Conservation (phyloP, 2,113 vertebrate species). For the Hypanus sabinus region DNA sequence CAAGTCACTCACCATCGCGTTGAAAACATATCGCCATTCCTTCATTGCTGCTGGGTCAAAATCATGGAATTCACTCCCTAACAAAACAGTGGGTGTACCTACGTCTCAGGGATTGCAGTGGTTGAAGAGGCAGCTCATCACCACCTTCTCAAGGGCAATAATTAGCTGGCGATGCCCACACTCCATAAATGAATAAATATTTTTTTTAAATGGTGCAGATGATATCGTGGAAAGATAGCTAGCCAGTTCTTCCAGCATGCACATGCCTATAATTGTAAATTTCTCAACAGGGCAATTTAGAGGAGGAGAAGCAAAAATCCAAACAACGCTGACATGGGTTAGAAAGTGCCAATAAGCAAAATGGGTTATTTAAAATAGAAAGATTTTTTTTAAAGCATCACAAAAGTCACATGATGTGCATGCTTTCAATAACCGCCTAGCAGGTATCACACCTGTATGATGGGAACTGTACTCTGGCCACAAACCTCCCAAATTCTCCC, state of each 20-base stretch:
- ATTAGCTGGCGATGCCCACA: too few species aligned
- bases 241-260: constrained; percentile 83
- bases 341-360: constrained; percentile 52
- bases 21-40: too few species aligned
- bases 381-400: constrained; percentile 47
- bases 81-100: too few species aligned
- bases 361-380: constrained; percentile 50
- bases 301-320: constrained; percentile 38
- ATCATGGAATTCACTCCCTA: too few species aligned
- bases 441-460: constrained; percentile 76
- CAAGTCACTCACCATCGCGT: too few species aligned
- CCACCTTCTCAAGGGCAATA: too few species aligned
- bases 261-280: constrained; percentile 55
- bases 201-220: not conserved
- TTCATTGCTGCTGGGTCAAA: too few species aligned
- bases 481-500: constrained; percentile 94
- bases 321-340: constrained; percentile 46
- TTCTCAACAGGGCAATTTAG: not conserved
- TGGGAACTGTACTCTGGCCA: constrained; percentile 84
- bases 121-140: too few species aligned
- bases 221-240: constrained; percentile 51
- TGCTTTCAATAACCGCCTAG: constrained; percentile 71
- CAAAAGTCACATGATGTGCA: constrained; percentile 57
- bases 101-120: too few species aligned
- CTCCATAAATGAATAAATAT: too few species aligned